Evolutionary conservation across 2,113 vertebrate genomes (phyloP).

Genomic region (Caretta caretta): DNA sequence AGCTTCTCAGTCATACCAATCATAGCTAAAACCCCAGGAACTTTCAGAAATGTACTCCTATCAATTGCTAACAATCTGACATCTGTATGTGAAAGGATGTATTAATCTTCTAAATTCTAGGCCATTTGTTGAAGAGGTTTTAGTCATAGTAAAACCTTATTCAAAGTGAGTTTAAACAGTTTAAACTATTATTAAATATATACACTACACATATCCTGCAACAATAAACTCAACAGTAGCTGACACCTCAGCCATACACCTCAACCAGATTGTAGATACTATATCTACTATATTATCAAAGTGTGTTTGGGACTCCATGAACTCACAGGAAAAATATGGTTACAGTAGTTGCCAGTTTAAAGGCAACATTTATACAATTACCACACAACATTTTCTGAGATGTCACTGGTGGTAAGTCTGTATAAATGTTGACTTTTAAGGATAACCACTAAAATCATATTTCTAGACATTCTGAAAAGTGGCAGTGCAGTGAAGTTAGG

Average conservation of each 20-base stretch:
- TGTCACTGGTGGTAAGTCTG: conserved; percentile 56
- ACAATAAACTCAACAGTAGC: conserved; percentile 9
- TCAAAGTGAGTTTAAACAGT: not conserved
- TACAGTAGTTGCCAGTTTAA: not conserved
- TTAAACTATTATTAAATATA: not conserved
- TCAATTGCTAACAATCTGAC: not conserved
- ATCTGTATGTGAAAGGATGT: not conserved
- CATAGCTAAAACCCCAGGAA: fast-evolving
- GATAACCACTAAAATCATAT: conserved; percentile 63
- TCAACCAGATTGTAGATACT: conserved; percentile 1
- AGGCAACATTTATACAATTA: conserved; percentile 58
- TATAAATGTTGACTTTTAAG: conserved; percentile 72
- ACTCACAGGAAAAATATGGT: not conserved
- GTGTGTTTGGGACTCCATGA: not conserved
- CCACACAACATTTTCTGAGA: conserved; percentile 65
- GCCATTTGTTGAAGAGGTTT: not conserved
- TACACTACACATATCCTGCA: fast-evolving
- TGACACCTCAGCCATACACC: not conserved
- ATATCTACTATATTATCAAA: not conserved
- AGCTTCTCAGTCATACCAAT: not conserved
- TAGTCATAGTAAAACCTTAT: not conserved
- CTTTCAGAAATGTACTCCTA: not conserved
- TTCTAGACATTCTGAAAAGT: not conserved
- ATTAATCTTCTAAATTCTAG: not conserved
- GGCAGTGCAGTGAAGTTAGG: not conserved